Percentiles rank a stretch among this genome's conserved stretches.
These are phyloP conservation scores for Palythoa grandis DNA, from an alignment of 92 coral and sea anemone species.

Conservation along the genomic window DNA sequence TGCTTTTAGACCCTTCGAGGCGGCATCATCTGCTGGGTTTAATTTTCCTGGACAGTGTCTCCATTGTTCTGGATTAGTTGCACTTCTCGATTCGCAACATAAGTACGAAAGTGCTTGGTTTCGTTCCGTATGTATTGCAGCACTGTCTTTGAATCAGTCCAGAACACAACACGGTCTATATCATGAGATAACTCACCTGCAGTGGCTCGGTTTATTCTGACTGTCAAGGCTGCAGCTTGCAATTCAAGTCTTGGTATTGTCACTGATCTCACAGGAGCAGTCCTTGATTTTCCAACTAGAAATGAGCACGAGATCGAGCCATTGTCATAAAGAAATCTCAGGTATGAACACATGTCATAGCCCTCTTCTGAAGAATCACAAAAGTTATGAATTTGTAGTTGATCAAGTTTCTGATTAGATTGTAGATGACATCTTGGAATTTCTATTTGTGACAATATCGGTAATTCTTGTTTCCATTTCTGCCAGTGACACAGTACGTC, in stretches of 20 bases:
- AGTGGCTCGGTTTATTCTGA: constrained; percentile 13
- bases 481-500: not conserved
- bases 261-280: constrained; percentile 50
- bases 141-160: constrained; percentile 45
- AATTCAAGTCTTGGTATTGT: constrained; percentile 60
- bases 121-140: constrained; percentile 40
- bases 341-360: constrained; percentile 51
- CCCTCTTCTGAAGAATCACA: constrained; percentile 57
- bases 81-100: constrained; percentile 33
- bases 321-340: constrained; percentile 48
- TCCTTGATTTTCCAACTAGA: constrained; percentile 52
- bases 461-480: not conserved
- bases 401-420: not conserved
- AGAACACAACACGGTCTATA: constrained; percentile 24
- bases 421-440: constrained; percentile 52
- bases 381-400: constrained; percentile 50
- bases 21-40: constrained; percentile 43
- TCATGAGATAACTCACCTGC: constrained; percentile 43
- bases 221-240: constrained; percentile 47
- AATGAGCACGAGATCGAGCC: constrained; percentile 47
- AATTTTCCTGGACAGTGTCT: constrained; percentile 20
- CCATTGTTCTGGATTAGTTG: constrained; percentile 30
- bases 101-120: constrained; percentile 33
- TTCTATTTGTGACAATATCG: constrained; percentile 33
- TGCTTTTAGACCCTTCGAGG: constrained; percentile 40